Conservation (phyloP, 2,888 invertebrate genomes). For the Synanthedon andrenaeformis region DNA sequence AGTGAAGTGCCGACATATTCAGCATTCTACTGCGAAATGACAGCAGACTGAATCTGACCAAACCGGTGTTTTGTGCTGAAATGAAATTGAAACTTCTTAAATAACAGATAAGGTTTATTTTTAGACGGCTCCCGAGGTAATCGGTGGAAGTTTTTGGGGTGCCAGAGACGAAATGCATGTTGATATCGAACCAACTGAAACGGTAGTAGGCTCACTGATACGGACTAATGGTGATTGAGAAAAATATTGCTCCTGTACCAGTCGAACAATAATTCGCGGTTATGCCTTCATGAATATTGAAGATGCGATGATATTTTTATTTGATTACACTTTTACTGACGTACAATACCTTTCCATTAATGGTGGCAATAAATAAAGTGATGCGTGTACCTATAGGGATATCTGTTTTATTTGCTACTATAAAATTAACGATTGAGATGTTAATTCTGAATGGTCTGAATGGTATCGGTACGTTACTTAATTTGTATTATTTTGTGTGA, state of each 20-base stretch:
- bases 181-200: constrained; percentile 45
- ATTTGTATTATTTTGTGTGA: too few relatives aligned
- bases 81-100: constrained; percentile 14
- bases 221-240: constrained; percentile 69
- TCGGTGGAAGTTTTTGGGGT: constrained; percentile 41
- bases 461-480: too few relatives aligned
- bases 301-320: constrained; percentile 60
- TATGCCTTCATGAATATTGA: constrained; percentile 69
- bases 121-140: constrained; percentile 10
- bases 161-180: constrained; percentile 24
- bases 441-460: too few relatives aligned
- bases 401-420: constrained; percentile 23
- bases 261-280: constrained; percentile 55
- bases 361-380: constrained; percentile 33
- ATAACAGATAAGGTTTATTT: constrained; percentile 13
- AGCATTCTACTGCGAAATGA: constrained; percentile 59
- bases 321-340: constrained; percentile 39
- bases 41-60: constrained; percentile 28
- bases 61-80: constrained; percentile 15
- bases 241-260: constrained; percentile 58
- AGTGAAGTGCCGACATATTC: constrained; percentile 70
- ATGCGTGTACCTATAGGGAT: constrained; percentile 8
- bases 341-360: constrained; percentile 28
- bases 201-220: constrained; percentile 61
- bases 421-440: background rate